Base-by-base conservation (phyloP, 2,888 invertebrate genomes). In the Drosophila paracracens region DNA sequence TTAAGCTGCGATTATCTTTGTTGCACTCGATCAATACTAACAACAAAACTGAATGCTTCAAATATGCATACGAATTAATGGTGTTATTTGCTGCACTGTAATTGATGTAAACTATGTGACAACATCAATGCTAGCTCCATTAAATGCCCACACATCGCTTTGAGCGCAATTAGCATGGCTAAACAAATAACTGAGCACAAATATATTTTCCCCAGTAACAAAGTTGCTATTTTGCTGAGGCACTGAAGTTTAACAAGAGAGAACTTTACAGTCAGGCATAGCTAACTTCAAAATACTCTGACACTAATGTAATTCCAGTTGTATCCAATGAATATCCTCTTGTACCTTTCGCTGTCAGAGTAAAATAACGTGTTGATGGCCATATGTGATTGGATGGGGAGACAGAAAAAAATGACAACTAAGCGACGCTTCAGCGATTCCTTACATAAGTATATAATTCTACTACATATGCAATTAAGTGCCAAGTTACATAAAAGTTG, bases 381-480 rank as follows among this genome's bases (percentile, higher is more conserved):
- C 64, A 60, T 56, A 57, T 61, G 18, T 67, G 66, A 78, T 74
- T 78, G 64, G 66, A 78, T 67, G 31, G 35, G 53, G 43, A 46
- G 8, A 56, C 4, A 27, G 18, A 40, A 16, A 27, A 38, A 46
- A 29, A 40, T 46, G 36, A 52, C 36, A 52, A 79, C 48, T 48
- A 50, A 43, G 69, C 51, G 63, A 64, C 73, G 85, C 86, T 70
- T 83, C 73, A 85, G 67, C 75, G 74, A 58, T 79, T 85, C 58
- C 58, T 62, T 58, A 29, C n/a, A 56, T n/a, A n/a, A 6, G 2
- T 8, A 65, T 57, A 61, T 50, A 50, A 48, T 16, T 27, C 25
- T 46, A 46, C 5, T 21, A 43, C 35, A 36, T 61, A 67, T 70
- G 67, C 67, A 82, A 82, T 87, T 79, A 86, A 81, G 72, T 76